Percentiles rank a stretch among this genome's conserved stretches.
These are phyloP conservation scores for Triops longicaudatus DNA, from an alignment of 1,140 invertebrate species.

Conservation along the genomic window DNA sequence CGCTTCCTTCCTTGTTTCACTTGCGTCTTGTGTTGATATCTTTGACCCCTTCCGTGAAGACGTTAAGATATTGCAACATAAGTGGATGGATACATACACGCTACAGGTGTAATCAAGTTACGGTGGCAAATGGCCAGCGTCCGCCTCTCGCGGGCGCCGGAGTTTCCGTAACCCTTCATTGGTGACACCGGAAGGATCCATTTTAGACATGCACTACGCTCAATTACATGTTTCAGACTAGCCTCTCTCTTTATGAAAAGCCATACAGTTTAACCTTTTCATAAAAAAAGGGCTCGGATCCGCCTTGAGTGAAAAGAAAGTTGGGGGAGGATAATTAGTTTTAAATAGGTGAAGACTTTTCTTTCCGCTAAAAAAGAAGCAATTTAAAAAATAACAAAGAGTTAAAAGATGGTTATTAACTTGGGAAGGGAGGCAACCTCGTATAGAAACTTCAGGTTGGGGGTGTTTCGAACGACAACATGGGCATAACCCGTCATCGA, in stretches of 20 bases:
- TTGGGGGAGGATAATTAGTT: not conserved
- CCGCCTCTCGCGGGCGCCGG: not conserved
- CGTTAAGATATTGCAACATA: not conserved
- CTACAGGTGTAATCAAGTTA: constrained; percentile 6
- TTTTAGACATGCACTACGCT: constrained; percentile 7
- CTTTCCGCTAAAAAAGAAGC: no score
- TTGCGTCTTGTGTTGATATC: not conserved
- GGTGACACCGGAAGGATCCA: constrained; percentile 10
- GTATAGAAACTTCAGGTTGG: not conserved
- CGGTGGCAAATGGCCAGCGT: constrained; percentile 5
- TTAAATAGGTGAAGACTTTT: not conserved
- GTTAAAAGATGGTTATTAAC: not conserved
- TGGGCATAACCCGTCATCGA: constrained; percentile 9
- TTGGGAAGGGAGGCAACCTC: not conserved
- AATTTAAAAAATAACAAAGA: no score
- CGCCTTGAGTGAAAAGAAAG: not conserved
- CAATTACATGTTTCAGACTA: not conserved
- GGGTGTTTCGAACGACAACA: not conserved
- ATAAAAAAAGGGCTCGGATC: not conserved
- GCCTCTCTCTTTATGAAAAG: not conserved
- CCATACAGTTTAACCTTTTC: not conserved
- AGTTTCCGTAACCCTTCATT: constrained; percentile 11
- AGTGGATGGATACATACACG: not conserved
- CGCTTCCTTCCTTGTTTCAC: not conserved
- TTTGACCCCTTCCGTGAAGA: not conserved